A percentile compares a stretch with the other conserved stretches of the same genome.
phyloP scores from a whole-genome alignment of 1,140 invertebrate genomes.

The Hydropsyche tenuis region DNA sequence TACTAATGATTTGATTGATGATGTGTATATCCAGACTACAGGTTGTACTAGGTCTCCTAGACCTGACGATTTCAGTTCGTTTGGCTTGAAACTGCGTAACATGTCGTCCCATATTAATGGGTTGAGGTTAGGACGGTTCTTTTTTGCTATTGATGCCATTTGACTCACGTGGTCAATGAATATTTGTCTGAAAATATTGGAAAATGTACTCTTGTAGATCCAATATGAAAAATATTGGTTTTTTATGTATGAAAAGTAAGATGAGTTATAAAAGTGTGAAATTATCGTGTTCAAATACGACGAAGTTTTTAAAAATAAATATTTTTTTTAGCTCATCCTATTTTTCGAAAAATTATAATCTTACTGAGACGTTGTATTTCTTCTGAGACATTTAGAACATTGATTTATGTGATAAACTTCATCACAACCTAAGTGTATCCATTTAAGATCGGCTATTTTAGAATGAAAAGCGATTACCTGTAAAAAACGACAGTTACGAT shows the following conservation, averaged over 20 bases:
- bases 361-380: constrained; percentile 52
- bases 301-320: too few relatives aligned
- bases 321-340: too few relatives aligned
- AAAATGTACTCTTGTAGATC: neutral
- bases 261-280: too few relatives aligned
- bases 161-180: constrained; percentile 75
- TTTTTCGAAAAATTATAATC: too few relatives aligned
- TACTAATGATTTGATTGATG: constrained; percentile 64
- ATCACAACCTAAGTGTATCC: constrained; percentile 82
- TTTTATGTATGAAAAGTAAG: too few relatives aligned
- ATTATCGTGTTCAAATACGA: constrained; percentile 9
- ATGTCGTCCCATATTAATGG: constrained; percentile 97
- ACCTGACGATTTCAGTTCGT: constrained; percentile 70
- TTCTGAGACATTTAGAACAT: constrained; percentile 62
- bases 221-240: too few relatives aligned
- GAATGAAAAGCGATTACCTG: constrained; percentile 57
- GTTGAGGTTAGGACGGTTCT: constrained; percentile 69
- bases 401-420: constrained; percentile 85
- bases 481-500: neutral
- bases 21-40: constrained; percentile 85
- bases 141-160: constrained; percentile 69
- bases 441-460: constrained; percentile 63
- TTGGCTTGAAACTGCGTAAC: constrained; percentile 76
- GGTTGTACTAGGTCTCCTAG: constrained; percentile 80
- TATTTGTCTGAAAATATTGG: constrained; percentile 60